A percentile compares a stretch with the other conserved stretches of the same genome.
phyloP scores from a whole-genome alignment of 1,140 invertebrate species.

The Lepidurus couesii region DNA sequence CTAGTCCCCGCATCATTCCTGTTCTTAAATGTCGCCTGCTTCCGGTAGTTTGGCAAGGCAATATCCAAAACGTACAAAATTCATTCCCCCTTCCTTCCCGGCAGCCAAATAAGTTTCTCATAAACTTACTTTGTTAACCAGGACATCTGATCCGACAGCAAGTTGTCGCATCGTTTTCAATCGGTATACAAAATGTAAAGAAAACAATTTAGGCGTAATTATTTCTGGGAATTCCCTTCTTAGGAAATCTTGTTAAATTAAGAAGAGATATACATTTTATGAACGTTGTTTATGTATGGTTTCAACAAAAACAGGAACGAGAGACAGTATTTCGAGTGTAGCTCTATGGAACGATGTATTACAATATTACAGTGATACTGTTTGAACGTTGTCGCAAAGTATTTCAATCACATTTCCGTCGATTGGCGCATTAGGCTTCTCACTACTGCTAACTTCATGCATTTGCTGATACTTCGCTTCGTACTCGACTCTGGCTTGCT shows the following conservation, averaged over 20 bases:
- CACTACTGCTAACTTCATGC: not conserved
- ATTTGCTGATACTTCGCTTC: not conserved
- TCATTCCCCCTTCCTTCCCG: not conserved
- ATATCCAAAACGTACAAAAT: conserved; percentile 10
- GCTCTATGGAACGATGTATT: not conserved
- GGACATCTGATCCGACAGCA: no score
- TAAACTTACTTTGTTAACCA: not conserved
- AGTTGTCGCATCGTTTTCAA: no score
- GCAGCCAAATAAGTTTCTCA: not conserved
- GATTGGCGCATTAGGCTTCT: not conserved
- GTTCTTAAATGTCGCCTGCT: conserved; percentile 21
- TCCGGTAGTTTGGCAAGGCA: conserved; percentile 6
- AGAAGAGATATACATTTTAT: not conserved
- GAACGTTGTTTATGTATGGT: not conserved
- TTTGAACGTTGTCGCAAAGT: not conserved
- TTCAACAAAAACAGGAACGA: not conserved
- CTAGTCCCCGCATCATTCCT: conserved; percentile 3
- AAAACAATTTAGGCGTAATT: not conserved
- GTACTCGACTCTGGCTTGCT: not conserved
- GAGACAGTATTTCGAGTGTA: conserved; percentile 1
- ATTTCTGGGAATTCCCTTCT: not conserved
- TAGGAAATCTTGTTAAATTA: not conserved
- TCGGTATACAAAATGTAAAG: no score
- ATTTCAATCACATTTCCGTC: not conserved
- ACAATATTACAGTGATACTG: not conserved